Evolutionary conservation across 2,888 invertebrate genomes (phyloP).

Genomic region (Stramonita haemastoma): DNA sequence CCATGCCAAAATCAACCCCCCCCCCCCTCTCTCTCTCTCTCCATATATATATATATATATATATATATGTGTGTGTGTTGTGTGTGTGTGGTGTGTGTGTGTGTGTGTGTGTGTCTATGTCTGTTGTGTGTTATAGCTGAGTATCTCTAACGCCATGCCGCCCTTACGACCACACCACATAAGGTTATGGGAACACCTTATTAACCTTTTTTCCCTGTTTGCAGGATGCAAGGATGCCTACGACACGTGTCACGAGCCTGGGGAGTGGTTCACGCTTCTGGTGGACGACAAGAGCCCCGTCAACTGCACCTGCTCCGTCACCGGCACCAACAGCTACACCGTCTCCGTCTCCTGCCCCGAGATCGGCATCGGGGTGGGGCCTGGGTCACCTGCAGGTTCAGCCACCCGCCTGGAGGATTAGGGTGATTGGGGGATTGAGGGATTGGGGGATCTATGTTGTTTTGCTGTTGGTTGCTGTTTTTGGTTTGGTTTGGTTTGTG

Average conservation of each 20-base stretch:
- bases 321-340: not conserved
- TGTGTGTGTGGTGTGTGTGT: slow-evolving; percentile 6
- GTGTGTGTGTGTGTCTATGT: slow-evolving; percentile 18
- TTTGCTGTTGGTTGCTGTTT: not conserved
- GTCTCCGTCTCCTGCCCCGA: not conserved
- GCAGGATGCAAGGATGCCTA: slow-evolving; percentile 39
- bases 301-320: slow-evolving; percentile 40
- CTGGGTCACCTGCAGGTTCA: not conserved
- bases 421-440: too few species aligned
- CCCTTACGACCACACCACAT: too few species aligned
- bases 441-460: not conserved
- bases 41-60: too few species aligned
- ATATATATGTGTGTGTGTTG: not conserved
- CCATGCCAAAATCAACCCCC: too few species aligned
- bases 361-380: slow-evolving; percentile 12
- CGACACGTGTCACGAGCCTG: slow-evolving; percentile 27
- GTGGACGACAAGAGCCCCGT: not conserved
- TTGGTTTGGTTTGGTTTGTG: not conserved
- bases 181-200: too few species aligned
- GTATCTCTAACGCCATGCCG: too few species aligned
- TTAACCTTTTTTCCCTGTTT: too few species aligned
- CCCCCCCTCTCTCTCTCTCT: too few species aligned
- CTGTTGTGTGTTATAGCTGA: too few species aligned
- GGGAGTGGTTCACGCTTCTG: slow-evolving; percentile 27
- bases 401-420: not conserved